Evolutionary conservation across 2,113 vertebrate species (phyloP), one percentile per base, ranked within the genome.

Genomic region (Zapus hudsonius): DNA sequence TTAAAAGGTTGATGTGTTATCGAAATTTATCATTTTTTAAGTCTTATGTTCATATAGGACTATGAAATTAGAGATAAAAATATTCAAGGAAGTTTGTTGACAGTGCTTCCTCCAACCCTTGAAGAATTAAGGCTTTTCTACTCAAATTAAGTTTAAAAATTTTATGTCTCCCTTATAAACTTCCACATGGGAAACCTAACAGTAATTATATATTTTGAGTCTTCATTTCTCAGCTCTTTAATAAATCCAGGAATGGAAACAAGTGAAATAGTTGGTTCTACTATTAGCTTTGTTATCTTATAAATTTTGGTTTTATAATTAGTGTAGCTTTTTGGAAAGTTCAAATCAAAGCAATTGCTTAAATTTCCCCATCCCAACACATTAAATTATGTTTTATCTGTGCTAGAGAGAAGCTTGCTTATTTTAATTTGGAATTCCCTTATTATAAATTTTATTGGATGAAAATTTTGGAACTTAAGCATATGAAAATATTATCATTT

Each of bases 201-300:
- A 80, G 15, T 42, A 80, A 85, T 63, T 88, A 40, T 66, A 69
- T 70, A 82, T 42, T 59, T 7, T 59, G 52, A 6, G 23, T 88
- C 19, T 84, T 0, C 12, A 84, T 82, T 90, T 79, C 63, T n/a
- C 89, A 9, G 33, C 4, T 63, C 27, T 27, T 79, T 94, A 86
- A 92, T 67, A 79, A 57, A 73, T 4, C 29, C 40, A 89, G 36
- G 29, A 79, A 83, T 66, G 44, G 31, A 66, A 95, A 47, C 5
- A 84, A 33, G 40, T 94, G 5, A 64, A 59, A n/a, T 73, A 78
- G 25, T 83, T 84, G 9, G 85, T 84, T 42, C 10, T 87, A 44
- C n/a, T 87, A 27, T 52, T 78, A 84, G n/a, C n/a, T 79, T 89
- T 40, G 69, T 94, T 89, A 25, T 87, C 2, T 90, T 95, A 88